Conservation (phyloP, 2,888 invertebrate species). For the Cabera pusaria region DNA sequence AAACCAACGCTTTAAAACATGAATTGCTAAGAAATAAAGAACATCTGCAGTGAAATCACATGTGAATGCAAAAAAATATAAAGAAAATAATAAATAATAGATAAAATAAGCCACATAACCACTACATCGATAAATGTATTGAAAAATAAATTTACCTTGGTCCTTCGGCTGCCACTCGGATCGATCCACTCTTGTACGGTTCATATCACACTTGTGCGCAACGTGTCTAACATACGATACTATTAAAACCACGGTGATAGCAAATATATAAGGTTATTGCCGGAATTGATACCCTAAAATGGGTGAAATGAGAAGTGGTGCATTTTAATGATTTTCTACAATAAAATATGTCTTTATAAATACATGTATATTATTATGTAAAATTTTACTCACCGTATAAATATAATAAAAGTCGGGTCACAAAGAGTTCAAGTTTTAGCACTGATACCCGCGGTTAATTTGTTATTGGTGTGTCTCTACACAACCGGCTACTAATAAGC, state of each 20-base stretch:
- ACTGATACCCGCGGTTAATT: constrained; percentile 46
- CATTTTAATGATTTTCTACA: constrained; percentile 48
- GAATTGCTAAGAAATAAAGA: constrained; percentile 68
- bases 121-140: constrained; percentile 59
- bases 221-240: constrained; percentile 35
- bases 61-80: constrained; percentile 80
- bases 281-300: constrained; percentile 40
- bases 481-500: constrained; percentile 44
- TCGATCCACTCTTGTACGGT: constrained; percentile 50
- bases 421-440: constrained; percentile 47
- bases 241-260: constrained; percentile 42
- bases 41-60: constrained; percentile 82
- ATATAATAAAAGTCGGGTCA: constrained; percentile 48
- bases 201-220: constrained; percentile 49
- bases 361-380: constrained; percentile 24
- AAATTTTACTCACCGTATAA: constrained; percentile 63
- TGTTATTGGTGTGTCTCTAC: constrained; percentile 37
- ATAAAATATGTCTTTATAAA: constrained; percentile 40
- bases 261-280: constrained; percentile 35
- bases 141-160: constrained; percentile 65
- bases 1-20: constrained; percentile 50
- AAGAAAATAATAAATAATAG: constrained; percentile 71
- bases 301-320: constrained; percentile 57
- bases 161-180: constrained; percentile 39
- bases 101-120: constrained; percentile 82